Evolutionary conservation across 2,113 vertebrate genomes (phyloP), one percentile per base, ranked within the genome.

Genomic region (Mastomys natalensis): DNA sequence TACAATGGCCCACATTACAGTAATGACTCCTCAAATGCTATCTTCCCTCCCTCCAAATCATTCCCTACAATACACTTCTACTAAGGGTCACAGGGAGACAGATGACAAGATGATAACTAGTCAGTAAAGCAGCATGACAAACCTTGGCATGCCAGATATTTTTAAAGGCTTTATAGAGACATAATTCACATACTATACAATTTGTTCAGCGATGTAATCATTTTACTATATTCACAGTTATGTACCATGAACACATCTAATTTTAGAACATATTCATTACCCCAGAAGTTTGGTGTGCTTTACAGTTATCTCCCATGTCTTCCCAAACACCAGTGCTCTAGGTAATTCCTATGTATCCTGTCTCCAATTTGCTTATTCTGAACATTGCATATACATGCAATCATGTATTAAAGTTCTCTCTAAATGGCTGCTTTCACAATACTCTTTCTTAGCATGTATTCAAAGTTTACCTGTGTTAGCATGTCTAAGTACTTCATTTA

Each of bases 151-250:
- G 34, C 29, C 26, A 68, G n/a, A 5, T 68, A 74, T 51, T 82
- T 77, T 51, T 76, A 96, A 94, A 87, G 76, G 19, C 7, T 89
- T 77, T 70, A 37, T 12, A 62, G 70, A 89, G 81, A 89, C 51
- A 89, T 91, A 84, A 84, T 62, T 76, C 60, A 89, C 37, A 40
- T 45, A 70, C 37, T 73, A 80, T 1, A 58, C 7, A 66, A 91
- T 74, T 80, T 91, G 85, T 16, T 45, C 53, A 26, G 4, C 21
- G 12, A 87, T 13, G 73, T 17, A 48, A 34, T 40, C 13, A 37
- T 48, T 64, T 58, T 85, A 34, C 6, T 74, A 62, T 29, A 62
- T 74, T 74, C 80, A 70, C 37, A 62, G 68, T 40, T 80, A 81
- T 17, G 53, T 74, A 62, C 9, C 34, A 90, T 21, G 55, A 74